A percentile compares a stretch with the other conserved stretches of the same genome.
These are phyloP conservation scores for Melanotaenia pygmaea DNA, from an alignment of 2,797 vertebrate species.

Conservation along the genomic window DNA sequence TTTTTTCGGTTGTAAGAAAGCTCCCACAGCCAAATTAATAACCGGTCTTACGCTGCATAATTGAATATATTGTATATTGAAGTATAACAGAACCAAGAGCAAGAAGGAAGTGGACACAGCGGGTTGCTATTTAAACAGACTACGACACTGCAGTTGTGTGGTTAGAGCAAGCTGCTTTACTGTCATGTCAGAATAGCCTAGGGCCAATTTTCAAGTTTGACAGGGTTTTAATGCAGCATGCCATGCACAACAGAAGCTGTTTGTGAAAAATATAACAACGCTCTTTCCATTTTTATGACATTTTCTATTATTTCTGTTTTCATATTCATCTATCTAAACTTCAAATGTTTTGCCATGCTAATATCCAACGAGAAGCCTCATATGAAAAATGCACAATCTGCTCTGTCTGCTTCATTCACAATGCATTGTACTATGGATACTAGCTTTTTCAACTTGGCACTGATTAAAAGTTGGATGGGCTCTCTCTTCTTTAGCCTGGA, in stretches of 20 bases:
- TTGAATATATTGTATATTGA: not conserved
- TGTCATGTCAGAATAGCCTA: slow-evolving; percentile 3
- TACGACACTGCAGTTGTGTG: not conserved
- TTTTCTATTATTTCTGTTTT: not conserved
- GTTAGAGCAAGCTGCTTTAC: slow-evolving; percentile 2
- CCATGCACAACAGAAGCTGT: not conserved
- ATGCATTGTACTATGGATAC: not conserved
- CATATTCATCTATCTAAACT: not conserved
- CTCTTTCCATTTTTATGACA: not conserved
- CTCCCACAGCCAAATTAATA: not conserved
- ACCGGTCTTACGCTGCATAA: not conserved
- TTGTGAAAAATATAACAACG: not conserved
- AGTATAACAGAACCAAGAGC: not conserved
- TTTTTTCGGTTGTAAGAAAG: not conserved
- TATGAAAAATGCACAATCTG: not conserved
- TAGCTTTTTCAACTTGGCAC: not conserved
- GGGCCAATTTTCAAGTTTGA: slow-evolving; percentile 1
- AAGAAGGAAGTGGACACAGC: not conserved
- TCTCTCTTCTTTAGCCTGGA: not conserved
- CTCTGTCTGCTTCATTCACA: not conserved
- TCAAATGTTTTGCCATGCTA: slow-evolving; percentile 1
- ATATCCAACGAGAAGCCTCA: not conserved
- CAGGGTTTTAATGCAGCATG: not conserved
- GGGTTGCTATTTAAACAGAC: slow-evolving; percentile 7
- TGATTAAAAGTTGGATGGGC: not conserved